Evolutionary conservation across 2,113 vertebrate species (phyloP), one percentile per base, ranked within the genome.

Genomic region (Plotosus lineatus): DNA sequence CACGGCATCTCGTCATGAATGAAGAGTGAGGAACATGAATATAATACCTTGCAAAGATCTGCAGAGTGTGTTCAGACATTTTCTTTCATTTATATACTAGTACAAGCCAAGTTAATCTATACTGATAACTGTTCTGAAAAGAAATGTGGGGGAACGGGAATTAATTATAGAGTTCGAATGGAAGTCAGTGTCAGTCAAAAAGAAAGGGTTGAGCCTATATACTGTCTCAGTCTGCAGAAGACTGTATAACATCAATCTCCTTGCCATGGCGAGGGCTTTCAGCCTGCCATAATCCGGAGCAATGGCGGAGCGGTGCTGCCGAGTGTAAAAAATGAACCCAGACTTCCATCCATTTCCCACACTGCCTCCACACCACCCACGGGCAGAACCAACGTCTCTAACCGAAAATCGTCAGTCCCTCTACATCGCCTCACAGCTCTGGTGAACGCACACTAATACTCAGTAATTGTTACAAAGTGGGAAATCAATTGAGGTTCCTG

Each of bases 391-490:
- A 8, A 36, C 21, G 48, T 26, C 50, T 44, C 10, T 19, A 58
- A 58, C 65, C 42, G 14, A 46, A 77, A 75, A 82, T 6, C 53
- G 23, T 28, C 50, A 46, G 46, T 19, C 55, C 75, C 28, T 60
- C 28, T 46, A 48, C 15, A 40, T 75, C 77, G 42, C 56, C 53
- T 61, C 31, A 38, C n/a, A 48, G n/a, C 48, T 51, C 68, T 36
- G 42, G 14, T 38, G 55, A 72, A 28, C 65, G 33, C 73, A 46
- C 19, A 63, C 77, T 81, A 87, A 84, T 87, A 81, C 72, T 55
- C 72, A 58, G 82, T 87, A 84, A 89, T 86, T 88, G 84, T 82
- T 75, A 81, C 83, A 88, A 86, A 87, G 84, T 83, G 79, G 58
- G 56, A 88, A 82, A 86, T 86, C 86, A 85, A 86, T 87, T 33